Evolutionary conservation across 2,888 invertebrate genomes (phyloP), one percentile per base, ranked within the genome.

Genomic region (Acanthosepion pharaonis): DNA sequence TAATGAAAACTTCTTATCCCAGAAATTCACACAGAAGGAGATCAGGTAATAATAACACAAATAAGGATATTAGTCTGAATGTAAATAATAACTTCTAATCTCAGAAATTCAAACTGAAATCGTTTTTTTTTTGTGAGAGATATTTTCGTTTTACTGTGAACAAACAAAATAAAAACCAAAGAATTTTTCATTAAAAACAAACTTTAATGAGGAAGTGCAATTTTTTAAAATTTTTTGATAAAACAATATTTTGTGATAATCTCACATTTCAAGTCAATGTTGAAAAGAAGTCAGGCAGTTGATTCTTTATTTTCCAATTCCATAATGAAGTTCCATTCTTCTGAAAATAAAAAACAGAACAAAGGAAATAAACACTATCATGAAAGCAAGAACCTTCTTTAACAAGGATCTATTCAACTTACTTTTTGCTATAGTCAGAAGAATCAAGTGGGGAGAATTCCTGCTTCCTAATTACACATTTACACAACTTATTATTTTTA

Each of bases 241-340:
- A 59, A 59, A 18, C 4, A 55, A 59, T 59, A 78, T n/a, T n/a
- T 78, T 78, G 78, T 33, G n/a, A 11, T 78, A 11, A 33, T 78
- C n/a, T n/a, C 18, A 33, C 33, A 18, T 2, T n/a, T n/a, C n/a
- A 78, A 78, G 11, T n/a, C 78, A 78, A 78, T 28, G n/a, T 28
- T 33, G 15, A 18, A 78, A 8, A 78, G 5, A 78, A n/a, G n/a
- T 78, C 18, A 78, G 33, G 15, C 33, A 11, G 78, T 4, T 78
- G 92, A 91, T 25, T 94, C 94, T 53, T 95, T 78, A 92, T 95
- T 94, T 92, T 96, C 96, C 33, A 96, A 94, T 78, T 95, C 95
- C 53, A 95, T 9, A 94, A 96, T 95, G 91, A 95, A 96, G 49
- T 96, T 95, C 96, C 96, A 96, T 92, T 96, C 96, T 49, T 96